These are phyloP conservation scores for Clytia hemisphaerica DNA, from an alignment of 30 jellyfish, hydroid and myxozoan species.

Conservation along the genomic window DNA sequence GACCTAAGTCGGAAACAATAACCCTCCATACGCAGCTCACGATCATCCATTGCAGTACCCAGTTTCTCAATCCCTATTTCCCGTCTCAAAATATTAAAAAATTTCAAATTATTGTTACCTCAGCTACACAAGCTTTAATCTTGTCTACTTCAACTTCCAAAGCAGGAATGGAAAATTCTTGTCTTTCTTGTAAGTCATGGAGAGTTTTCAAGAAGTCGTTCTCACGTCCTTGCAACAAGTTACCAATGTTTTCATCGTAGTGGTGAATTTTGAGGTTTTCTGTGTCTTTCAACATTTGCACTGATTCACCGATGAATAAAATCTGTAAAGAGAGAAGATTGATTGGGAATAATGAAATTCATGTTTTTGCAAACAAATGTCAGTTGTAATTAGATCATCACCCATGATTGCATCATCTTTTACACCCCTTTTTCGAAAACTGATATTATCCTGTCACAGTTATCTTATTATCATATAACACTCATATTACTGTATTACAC, in stretches of 20 bases:
- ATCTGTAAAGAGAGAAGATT: conserved; percentile 37
- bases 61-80: too few relatives aligned
- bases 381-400: too few relatives aligned
- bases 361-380: neutral
- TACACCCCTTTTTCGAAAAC: too few relatives aligned
- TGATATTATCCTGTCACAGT: too few relatives aligned
- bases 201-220: conserved; percentile 55
- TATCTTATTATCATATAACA: too few relatives aligned
- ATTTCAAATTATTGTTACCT: conserved; percentile 22
- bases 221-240: conserved; percentile 80
- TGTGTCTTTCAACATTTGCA: conserved; percentile 80
- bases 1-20: too few relatives aligned
- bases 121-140: conserved; percentile 87
- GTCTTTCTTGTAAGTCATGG: conserved; percentile 46
- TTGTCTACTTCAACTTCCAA: conserved; percentile 75
- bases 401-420: neutral
- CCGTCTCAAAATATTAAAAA: neutral
- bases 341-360: neutral
- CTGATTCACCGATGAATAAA: conserved; percentile 85
- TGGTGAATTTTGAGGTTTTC: conserved; percentile 28
- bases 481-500: too few relatives aligned
- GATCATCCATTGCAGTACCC: too few relatives aligned
- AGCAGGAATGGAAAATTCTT: conserved; percentile 37
- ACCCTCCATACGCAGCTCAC: too few relatives aligned
- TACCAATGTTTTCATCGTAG: conserved; percentile 23